Evolutionary conservation across 2,888 invertebrate species (phyloP).

Genomic region (Spodoptera exigua): DNA sequence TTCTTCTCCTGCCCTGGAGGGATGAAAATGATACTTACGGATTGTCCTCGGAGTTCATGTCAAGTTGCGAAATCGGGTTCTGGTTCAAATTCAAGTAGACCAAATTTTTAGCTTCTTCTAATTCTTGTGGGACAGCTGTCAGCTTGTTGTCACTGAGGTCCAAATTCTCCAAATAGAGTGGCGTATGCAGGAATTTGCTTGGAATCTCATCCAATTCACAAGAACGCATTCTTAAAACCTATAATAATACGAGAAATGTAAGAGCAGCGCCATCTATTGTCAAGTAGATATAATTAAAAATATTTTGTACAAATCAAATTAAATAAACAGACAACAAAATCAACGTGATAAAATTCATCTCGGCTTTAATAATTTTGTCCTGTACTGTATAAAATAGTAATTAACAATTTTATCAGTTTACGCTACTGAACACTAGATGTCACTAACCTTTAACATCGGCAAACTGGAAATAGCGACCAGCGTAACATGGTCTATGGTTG

Average conservation of each 20-base stretch:
- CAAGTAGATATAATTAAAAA: constrained; percentile 6
- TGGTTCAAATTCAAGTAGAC: constrained; percentile 91
- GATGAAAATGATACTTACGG: constrained; percentile 72
- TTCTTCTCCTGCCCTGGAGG: no score
- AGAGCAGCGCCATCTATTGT: constrained; percentile 27
- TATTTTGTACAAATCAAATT: background rate
- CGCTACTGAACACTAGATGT: constrained; percentile 31
- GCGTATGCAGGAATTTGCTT: constrained; percentile 91
- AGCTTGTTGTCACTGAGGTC: constrained; percentile 92
- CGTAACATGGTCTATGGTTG: constrained; percentile 90
- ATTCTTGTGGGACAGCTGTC: constrained; percentile 88
- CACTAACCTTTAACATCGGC: constrained; percentile 90
- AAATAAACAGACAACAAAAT: background rate
- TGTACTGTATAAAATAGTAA: no score
- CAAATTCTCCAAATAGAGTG: constrained; percentile 90
- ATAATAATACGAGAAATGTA: constrained; percentile 21
- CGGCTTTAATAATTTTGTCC: no score
- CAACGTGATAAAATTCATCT: no score
- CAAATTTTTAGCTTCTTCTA: constrained; percentile 90
- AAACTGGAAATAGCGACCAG: constrained; percentile 91
- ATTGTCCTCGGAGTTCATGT: constrained; percentile 71
- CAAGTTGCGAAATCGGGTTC: constrained; percentile 91
- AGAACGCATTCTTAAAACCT: constrained; percentile 92
- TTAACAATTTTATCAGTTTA: background rate
- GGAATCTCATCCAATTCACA: constrained; percentile 91